Base-by-base conservation (phyloP, 1,140 invertebrate species). In the Lasioglossum albipes region DNA sequence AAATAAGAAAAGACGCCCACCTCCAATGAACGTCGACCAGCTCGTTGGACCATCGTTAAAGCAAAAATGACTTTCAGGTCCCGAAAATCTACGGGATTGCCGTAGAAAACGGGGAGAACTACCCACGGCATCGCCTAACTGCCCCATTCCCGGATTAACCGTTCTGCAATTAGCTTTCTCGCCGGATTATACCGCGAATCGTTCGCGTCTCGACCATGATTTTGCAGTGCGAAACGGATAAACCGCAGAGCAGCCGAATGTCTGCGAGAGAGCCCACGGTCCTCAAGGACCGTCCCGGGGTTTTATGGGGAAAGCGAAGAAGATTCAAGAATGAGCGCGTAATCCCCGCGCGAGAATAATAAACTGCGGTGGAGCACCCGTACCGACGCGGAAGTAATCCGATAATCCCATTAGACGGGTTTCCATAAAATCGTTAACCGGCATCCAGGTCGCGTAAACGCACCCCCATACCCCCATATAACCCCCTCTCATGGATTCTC, bases 361-460 rank as follows among this genome's bases (percentile, higher is more conserved):
- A 86, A 83, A 87, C 65, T 42, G 74, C 69, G 74, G 65, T 61
- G 20, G 73, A 86, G 74, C 79, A 86, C 73, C 83, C 70, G 81
- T 66, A 79, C 81, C 84, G 81, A 84, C 84, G 84, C 70, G 84
- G 66, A 78, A 86, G 78, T 87, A 87, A 87, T 87, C 85, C 78
- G 85, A 87, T 87, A 87, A 87, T 84, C 85, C 84, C 74, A 86
- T 87, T 81, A 86, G 84, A 84, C 81, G 84, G 49, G 85, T 74
- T 81, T 83, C 84, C 84, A 86, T 86, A 87, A 87, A 87, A 87
- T 87, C 85, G 84, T 87, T 87, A 87, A 87, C 83, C 84, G 78
- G 71, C 80, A 61, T 68, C 64, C 64, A 54, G 81, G 36, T 76
- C 72, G 59, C 57, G 27, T 73, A 78, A 75, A 85, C 81, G 84